Base-by-base conservation (phyloP, 2,113 vertebrate genomes). In the Psittacara wagleri region DNA sequence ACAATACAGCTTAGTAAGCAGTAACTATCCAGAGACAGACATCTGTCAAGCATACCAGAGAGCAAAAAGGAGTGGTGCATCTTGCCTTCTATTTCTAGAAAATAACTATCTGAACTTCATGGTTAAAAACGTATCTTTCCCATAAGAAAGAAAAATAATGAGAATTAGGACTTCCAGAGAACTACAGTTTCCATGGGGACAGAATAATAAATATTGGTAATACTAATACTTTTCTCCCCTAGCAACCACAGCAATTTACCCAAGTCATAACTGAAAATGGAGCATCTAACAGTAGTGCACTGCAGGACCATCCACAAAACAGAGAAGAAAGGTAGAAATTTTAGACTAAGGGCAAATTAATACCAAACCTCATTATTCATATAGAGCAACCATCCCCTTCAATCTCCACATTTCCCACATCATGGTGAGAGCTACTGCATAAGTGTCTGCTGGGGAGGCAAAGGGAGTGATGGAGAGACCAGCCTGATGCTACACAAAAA, bases 161-260 rank as follows among this genome's bases (percentile, higher is more conserved):
- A 86, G 31, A 94, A 86, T 69, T 82, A 84, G 44, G 66, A 66
- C 57, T 94, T 59, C 16, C 31, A 57, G 35, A 92, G 55, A 90
- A 73, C 44, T 35, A 67, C 12, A 48, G 94, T 95, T 96, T 96
- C 96, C 92, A 96, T 92, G 81, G 94, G 66, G 57, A 97, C 31
- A 1, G 39, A 93, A 89, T 86, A 90, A 96, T 78, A 95, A 97
- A 90, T 93, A 82, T 22, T 41, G 52, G 73, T 61, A 75, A 88
- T 68, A 93, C 55, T 64, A 76, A 72, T 63, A 78, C 52, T 79
- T 81, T 72, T 61, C 64, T 92, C 62, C 23, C 92, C 25, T 93
- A 76, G 96, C 88, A 97, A 95, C 92, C 39, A 72, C 54, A 91
- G 77, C 25, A 37, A 69, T 94, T 93, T 76, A 79, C 28, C 12